These are phyloP conservation scores for Lampris megalopsis DNA, from an alignment of 2,113 vertebrate genomes.

Conservation along the genomic window DNA sequence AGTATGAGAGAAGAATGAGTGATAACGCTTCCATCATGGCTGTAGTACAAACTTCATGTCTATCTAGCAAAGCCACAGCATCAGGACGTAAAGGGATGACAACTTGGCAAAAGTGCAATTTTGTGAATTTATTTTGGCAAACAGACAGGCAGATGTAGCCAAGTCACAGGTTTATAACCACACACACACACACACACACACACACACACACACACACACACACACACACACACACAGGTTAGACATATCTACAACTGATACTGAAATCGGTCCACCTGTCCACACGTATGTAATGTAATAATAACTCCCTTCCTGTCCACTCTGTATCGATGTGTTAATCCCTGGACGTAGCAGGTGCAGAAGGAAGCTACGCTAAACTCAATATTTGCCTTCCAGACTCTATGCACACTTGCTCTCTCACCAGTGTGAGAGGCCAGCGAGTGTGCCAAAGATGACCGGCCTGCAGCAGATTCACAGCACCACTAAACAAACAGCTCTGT, in stretches of 20 bases:
- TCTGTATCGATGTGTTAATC: background rate
- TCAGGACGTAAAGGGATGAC: too few species aligned
- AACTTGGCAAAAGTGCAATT: too few species aligned
- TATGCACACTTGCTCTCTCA: background rate
- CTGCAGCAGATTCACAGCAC: background rate
- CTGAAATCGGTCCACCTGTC: conserved; percentile 24
- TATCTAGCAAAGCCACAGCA: too few species aligned
- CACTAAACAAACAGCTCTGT: conserved; percentile 24
- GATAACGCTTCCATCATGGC: too few species aligned
- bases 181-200: background rate
- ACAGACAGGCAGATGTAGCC: too few species aligned
- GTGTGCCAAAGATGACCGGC: background rate
- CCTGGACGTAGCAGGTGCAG: background rate
- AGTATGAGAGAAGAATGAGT: too few species aligned
- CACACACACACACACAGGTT: background rate
- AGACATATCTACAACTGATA: conserved; percentile 45
- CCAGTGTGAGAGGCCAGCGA: background rate
- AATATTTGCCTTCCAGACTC: background rate
- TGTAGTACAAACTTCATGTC: too few species aligned
- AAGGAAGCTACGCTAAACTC: background rate
- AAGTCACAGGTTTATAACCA: background rate
- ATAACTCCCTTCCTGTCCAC: background rate
- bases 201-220: conserved; percentile 10
- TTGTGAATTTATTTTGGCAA: too few species aligned
- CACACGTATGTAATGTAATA: background rate